A percentile compares a stretch with the other conserved stretches of the same genome.
Conservation (phyloP, 2,113 vertebrate species). For the Synchiropus splendidus region DNA sequence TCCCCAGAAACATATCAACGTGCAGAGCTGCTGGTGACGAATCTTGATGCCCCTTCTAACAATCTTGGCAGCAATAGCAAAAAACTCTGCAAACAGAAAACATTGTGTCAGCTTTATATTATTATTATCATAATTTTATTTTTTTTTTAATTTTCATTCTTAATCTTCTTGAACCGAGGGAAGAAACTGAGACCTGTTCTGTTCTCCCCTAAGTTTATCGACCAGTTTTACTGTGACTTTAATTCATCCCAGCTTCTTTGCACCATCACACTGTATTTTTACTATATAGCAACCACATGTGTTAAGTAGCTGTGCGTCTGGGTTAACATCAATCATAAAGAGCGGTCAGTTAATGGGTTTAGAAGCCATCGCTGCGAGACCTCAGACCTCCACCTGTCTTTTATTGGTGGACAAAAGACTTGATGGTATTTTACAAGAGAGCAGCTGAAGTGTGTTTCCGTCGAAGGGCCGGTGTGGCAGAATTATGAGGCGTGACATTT, state of each 20-base stretch:
- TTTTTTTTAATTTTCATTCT: too few relatives aligned
- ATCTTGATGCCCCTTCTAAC: too few relatives aligned
- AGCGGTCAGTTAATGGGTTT: conserved; percentile 19
- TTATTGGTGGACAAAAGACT: conserved; percentile 11
- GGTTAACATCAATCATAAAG: conserved; percentile 17
- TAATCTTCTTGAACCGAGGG: too few relatives aligned
- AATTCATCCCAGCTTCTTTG: conserved; percentile 28
- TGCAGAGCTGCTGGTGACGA: too few relatives aligned
- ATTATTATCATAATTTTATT: too few relatives aligned
- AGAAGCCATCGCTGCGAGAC: conserved; percentile 17
- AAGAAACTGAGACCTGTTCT: too few relatives aligned
- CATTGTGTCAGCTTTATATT: too few relatives aligned
- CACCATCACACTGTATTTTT: conserved; percentile 13
- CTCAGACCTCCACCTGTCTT: conserved; percentile 12
- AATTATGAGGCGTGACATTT: conserved; percentile 34
- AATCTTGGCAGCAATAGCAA: too few relatives aligned
- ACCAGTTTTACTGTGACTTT: conserved; percentile 27
- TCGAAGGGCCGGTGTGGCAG: conserved; percentile 3
- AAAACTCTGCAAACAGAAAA: too few relatives aligned
- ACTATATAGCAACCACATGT: conserved; percentile 37
- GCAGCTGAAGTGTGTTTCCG: conserved; percentile 29
- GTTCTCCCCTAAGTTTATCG: conserved; percentile 28
- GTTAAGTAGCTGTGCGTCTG: conserved; percentile 4
- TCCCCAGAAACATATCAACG: too few relatives aligned
- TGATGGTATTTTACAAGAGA: conserved; percentile 15